Conservation (phyloP, 2,888 invertebrate genomes). For the Brenthis hecate region DNA sequence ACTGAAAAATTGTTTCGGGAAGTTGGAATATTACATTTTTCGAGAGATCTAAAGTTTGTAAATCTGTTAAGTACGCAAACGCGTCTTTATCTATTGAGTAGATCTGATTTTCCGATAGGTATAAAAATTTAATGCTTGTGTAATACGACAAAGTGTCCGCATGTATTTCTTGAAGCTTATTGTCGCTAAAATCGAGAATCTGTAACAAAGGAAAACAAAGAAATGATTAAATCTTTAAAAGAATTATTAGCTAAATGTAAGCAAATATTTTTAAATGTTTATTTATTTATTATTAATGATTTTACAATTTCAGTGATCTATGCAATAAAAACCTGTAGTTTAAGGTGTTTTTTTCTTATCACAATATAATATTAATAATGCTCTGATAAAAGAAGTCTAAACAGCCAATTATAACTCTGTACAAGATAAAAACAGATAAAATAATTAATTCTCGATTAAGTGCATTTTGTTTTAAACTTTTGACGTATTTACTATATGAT, state of each 20-base stretch:
- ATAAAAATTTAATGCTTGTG: slow-evolving; percentile 78
- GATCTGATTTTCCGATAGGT: slow-evolving; percentile 83
- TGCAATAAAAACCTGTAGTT: slow-evolving; percentile 4
- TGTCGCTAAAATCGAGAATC: slow-evolving; percentile 83
- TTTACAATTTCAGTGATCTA: background rate
- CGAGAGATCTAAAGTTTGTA: slow-evolving; percentile 82
- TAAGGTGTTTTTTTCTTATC: slow-evolving; percentile 11
- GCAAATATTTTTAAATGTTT: background rate
- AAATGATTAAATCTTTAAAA: background rate
- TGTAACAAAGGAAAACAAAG: slow-evolving; percentile 53
- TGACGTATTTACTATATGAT: background rate
- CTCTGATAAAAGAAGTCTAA: slow-evolving; percentile 17
- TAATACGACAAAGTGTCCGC: slow-evolving; percentile 76
- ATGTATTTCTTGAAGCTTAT: slow-evolving; percentile 78
- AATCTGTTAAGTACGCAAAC: slow-evolving; percentile 69
- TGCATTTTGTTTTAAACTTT: slow-evolving; percentile 27
- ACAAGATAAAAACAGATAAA: slow-evolving; percentile 40
- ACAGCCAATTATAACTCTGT: slow-evolving; percentile 35
- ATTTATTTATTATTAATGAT: background rate
- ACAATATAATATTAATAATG: slow-evolving; percentile 9
- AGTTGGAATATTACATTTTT: slow-evolving; percentile 78
- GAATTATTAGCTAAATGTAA: too few species aligned
- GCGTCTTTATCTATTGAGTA: slow-evolving; percentile 79
- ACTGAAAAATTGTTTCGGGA: slow-evolving; percentile 76
- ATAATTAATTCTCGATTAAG: slow-evolving; percentile 34